Percentiles rank a stretch among this genome's conserved stretches.
Evolutionary conservation across 1,140 invertebrate species (phyloP).

Genomic region (Rhagoletis pomonella): DNA sequence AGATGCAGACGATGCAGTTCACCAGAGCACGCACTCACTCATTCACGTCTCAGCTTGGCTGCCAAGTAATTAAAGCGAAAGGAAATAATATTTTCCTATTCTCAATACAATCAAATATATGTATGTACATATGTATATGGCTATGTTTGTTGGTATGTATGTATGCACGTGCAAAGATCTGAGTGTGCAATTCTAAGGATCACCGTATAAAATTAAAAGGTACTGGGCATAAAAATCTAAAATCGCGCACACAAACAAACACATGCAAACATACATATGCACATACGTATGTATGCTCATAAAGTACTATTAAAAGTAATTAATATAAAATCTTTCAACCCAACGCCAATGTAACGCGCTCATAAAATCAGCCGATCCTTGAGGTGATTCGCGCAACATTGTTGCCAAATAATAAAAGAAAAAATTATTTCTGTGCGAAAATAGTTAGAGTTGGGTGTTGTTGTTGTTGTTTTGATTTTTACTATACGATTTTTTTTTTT

Average conservation of each 20-base stretch:
- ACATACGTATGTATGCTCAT: background rate
- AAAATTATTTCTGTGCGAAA: slow-evolving; percentile 18
- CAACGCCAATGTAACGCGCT: background rate
- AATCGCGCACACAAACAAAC: background rate
- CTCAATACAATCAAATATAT: background rate
- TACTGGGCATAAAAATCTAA: slow-evolving; percentile 20
- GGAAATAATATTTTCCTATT: slow-evolving; percentile 43
- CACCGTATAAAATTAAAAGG: slow-evolving; percentile 27
- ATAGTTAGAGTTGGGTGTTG: background rate
- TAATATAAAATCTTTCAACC: slow-evolving; percentile 43
- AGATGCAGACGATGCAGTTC: slow-evolving; percentile 21
- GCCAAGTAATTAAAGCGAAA: slow-evolving; percentile 48
- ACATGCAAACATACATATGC: background rate
- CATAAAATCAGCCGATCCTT: slow-evolving; percentile 45
- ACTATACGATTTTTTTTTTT: slow-evolving; percentile 4
- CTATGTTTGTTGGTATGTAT: background rate
- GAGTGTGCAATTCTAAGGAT: slow-evolving; percentile 22
- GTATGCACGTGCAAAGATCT: background rate
- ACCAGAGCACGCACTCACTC: background rate
- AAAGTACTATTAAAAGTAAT: background rate
- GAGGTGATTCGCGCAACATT: slow-evolving; percentile 2
- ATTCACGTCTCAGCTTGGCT: background rate
- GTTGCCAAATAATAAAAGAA: slow-evolving; percentile 50
- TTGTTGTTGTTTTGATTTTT: slow-evolving; percentile 47
- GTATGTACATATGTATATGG: background rate